Base-by-base conservation (phyloP, 2,888 invertebrate species). In the Leptinotarsa tumamoca region DNA sequence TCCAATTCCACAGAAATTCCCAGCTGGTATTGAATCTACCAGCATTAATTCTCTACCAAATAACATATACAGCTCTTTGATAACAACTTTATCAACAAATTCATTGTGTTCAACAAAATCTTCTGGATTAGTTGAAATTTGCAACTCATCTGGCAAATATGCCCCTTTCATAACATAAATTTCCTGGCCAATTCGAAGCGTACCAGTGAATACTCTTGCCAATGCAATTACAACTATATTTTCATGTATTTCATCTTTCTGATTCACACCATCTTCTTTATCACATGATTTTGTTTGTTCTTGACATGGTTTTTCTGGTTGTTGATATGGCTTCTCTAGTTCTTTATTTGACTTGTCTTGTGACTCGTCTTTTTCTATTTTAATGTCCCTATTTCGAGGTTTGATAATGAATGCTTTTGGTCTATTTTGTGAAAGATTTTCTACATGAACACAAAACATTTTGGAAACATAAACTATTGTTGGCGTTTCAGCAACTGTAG, bases 151-250 rank as follows among this genome's bases (percentile, higher is more conserved):
- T 0, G 98, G 97, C 88, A 96, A 93, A 88, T 98, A 96, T 88
- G 96, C 96, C 1, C 97, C 96, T 17, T 95, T 94, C 33, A 98
- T 89, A 21, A 96, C 95, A 88, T 93, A 98, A 5, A 98, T 89
- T 84, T 92, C 92, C 84, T 94, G 93, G 10, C 96, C 97, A 82
- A 90, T 91, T 80, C 87, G 92, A 52, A 98, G 87, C 72, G 91
- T 94, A 3, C 99, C 98, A 87, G 97, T 97, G 87, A 96, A 98
- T 52, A 99, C 92, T 84, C 98, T 92, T 21, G 97, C 97, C 89
- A 99, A 96, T 0, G 97, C 98, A 79, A 99, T 91, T 85, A 98
- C 95, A 61, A 92, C 92, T 77, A 93, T 92, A 67, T 82, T 82
- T 69, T 79, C 76, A 68, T 85, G 86, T 33, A 85, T 80, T 58